Percentiles rank a stretch among this genome's conserved stretches.
phyloP scores from a whole-genome alignment of 2,888 invertebrate species.

The Cecidostiba fungosa region DNA sequence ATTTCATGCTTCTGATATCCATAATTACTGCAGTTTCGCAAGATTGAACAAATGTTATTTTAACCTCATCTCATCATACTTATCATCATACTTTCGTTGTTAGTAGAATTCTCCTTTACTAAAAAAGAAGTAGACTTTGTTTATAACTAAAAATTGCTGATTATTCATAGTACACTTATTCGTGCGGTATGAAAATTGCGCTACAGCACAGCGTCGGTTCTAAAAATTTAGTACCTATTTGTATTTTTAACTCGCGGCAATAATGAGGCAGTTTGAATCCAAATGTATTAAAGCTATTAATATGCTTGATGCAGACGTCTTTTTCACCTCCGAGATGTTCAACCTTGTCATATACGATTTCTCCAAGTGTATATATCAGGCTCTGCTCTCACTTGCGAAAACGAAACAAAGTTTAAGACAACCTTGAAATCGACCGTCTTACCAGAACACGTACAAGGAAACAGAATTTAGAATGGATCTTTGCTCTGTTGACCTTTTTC shows the following conservation, averaged over 20 bases:
- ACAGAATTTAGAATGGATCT: too few species aligned
- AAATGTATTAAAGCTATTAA: background rate
- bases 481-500: background rate
- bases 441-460: too few species aligned
- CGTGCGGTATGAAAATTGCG: too few species aligned
- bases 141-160: too few species aligned
- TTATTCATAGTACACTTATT: too few species aligned
- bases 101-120: too few species aligned
- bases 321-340: slow-evolving; percentile 8
- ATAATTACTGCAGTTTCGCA: too few species aligned
- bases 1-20: background rate
- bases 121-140: too few species aligned
- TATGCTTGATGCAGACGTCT: background rate
- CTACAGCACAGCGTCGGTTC: too few species aligned
- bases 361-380: background rate
- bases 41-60: background rate
- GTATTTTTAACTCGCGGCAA: background rate
- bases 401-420: slow-evolving; percentile 14
- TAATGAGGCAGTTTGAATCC: background rate
- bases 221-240: too few species aligned
- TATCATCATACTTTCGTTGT: background rate
- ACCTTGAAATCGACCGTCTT: slow-evolving; percentile 27
- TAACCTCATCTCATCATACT: background rate
- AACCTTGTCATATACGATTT: slow-evolving; percentile 21
- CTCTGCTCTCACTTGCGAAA: background rate